These are phyloP conservation scores for Mesoclemmys tuberculata DNA, from an alignment of 2,113 vertebrate species.

Conservation along the genomic window DNA sequence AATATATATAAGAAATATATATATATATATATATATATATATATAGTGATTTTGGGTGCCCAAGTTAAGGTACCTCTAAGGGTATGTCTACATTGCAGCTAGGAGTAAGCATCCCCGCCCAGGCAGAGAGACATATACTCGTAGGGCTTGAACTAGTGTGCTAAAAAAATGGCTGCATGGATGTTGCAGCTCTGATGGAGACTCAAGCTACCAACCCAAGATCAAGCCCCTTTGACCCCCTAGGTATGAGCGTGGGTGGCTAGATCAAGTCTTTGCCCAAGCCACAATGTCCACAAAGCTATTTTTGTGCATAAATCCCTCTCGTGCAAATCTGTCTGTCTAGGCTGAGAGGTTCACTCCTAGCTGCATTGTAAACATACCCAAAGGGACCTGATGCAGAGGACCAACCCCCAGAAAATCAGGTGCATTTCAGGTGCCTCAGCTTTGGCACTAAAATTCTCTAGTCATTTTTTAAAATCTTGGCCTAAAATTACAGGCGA, in stretches of 20 bases:
- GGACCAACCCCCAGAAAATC: not conserved
- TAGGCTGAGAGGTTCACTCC: not conserved
- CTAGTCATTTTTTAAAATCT: slow-evolving; percentile 32
- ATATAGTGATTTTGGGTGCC: slow-evolving; percentile 11
- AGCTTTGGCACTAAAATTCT: slow-evolving; percentile 24
- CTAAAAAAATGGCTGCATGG: not conserved
- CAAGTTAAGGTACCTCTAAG: not conserved
- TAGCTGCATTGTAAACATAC: not conserved
- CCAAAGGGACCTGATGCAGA: not conserved
- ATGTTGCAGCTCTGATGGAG: not conserved
- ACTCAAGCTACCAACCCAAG: not conserved
- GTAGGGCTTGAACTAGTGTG: not conserved
- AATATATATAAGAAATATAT: not conserved
- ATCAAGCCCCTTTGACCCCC: not conserved
- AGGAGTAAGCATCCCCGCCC: not conserved
- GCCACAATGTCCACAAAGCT: not conserved
- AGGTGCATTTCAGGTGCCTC: not conserved
- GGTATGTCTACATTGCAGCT: not conserved
- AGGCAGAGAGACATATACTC: not conserved
- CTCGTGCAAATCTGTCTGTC: not conserved
- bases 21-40: not conserved
- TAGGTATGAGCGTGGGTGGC: not conserved
- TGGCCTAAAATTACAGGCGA: not conserved
- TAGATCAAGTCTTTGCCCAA: not conserved
- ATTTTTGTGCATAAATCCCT: not conserved